Conservation (phyloP, 2,113 vertebrate genomes). For the Heloderma charlesbogerti region DNA sequence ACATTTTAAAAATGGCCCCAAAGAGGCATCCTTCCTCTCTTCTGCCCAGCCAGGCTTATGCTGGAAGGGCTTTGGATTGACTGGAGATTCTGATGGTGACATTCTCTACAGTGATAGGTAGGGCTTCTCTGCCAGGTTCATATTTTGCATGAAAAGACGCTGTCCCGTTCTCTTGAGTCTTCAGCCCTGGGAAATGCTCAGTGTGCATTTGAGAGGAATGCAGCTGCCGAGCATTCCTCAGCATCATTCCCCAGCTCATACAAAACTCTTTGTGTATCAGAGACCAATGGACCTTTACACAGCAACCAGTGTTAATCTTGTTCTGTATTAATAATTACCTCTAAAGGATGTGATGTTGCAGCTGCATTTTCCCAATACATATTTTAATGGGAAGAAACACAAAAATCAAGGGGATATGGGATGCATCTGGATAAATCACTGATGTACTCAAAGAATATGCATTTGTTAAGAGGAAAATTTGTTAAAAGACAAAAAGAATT, state of each 20-base stretch:
- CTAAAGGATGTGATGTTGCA: background rate
- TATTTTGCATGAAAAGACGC: background rate
- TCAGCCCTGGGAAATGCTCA: background rate
- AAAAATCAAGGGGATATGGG: background rate
- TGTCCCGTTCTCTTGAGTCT: background rate
- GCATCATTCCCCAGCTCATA: background rate
- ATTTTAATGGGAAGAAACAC: background rate
- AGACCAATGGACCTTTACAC: background rate
- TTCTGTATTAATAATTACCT: background rate
- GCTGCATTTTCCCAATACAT: background rate
- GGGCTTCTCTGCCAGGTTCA: background rate
- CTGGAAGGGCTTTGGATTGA: no score
- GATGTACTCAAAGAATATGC: background rate
- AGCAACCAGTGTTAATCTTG: background rate
- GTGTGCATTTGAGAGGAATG: background rate
- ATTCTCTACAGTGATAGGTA: no score
- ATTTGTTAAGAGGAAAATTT: background rate
- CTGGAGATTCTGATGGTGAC: no score
- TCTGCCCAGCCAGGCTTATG: background rate
- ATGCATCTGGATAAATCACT: background rate
- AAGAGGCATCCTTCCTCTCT: no score
- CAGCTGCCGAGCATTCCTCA: background rate
- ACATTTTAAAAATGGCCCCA: no score
- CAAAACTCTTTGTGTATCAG: background rate
- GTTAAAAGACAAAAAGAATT: background rate